Base-by-base conservation (phyloP, 2,888 invertebrate genomes). In the Euplagia quadripunctaria region DNA sequence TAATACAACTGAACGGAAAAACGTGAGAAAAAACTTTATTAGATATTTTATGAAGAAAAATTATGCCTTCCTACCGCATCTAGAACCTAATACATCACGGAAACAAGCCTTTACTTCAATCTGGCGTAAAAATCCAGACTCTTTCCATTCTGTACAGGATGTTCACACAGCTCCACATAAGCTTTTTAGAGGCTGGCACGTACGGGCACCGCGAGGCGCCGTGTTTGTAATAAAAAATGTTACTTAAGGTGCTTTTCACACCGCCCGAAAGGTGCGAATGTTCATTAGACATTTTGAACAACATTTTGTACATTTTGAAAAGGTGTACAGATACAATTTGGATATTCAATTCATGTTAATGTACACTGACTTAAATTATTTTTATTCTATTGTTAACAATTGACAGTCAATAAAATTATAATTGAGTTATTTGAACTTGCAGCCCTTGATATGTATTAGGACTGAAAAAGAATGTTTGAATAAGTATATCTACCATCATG, bases 71-170 rank as follows among this genome's bases (percentile, higher is more conserved):
- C 7, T 70, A 70, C 68, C 76, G 42, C 52, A 76, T 83, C 79
- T 42, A 81, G 76, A 31, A 69, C 4, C 68, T 66, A 76, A 81
- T 76, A 81, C 76, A 73, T 79, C 74, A 73, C 41, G 46, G 73
- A 20, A 76, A 64, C 75, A 82, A 83, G 84, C 84, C 85, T 85
- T 87, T 85, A 86, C 89, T 87, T 82, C 89, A 89, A 90, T 88
- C 84, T 86, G 84, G 83, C 85, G 86, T 85, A 87, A 87, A 90
- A 91, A 89, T 90, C 89, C 87, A 79, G 82, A 83, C 88, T 87
- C 85, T 86, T 87, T 87, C 87, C 86, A 87, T 88, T 88, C 86
- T 82, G 75, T 77, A 85, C 84, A 83, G 82, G 82, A 75, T 85
- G 85, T 85, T 87, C 86, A 77, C 85, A 79, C 85, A 85, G 81